phyloP scores from a whole-genome alignment of 2,888 invertebrate genomes.

The Phytoseiulus persimilis region DNA sequence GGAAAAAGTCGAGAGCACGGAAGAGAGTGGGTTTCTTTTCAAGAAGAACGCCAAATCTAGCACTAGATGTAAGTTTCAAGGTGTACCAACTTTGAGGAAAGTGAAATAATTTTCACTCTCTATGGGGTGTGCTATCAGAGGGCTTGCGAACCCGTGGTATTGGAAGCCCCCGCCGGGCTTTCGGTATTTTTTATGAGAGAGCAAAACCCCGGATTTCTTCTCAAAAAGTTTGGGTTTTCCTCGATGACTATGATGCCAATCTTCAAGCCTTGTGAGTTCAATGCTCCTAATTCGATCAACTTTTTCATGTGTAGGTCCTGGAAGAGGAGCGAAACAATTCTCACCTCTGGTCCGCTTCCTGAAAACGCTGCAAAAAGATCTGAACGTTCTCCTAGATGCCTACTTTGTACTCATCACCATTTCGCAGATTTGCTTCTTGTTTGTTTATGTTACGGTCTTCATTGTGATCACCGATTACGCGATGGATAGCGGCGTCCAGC shows the following conservation, averaged over 20 bases:
- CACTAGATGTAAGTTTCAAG: neutral
- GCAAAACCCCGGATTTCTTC: too few species aligned
- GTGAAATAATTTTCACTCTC: too few species aligned
- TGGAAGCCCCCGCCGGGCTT: too few species aligned
- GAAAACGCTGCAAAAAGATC: neutral
- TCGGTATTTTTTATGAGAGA: too few species aligned
- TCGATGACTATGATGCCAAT: too few species aligned
- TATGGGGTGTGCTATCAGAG: too few species aligned
- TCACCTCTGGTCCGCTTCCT: neutral
- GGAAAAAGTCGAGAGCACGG: neutral
- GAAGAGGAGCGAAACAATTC: neutral
- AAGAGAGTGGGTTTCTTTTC: neutral
- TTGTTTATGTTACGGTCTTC: conserved; percentile 17
- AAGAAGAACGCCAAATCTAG: neutral
- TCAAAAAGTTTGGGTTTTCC: too few species aligned
- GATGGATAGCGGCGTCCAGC: conserved; percentile 13
- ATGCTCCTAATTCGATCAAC: neutral
- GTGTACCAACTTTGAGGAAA: too few species aligned
- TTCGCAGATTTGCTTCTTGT: conserved; percentile 8
- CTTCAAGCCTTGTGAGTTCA: too few species aligned
- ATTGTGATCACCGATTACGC: conserved; percentile 30
- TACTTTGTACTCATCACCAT: conserved; percentile 17
- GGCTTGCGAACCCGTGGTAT: too few species aligned
- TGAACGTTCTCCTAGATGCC: neutral
- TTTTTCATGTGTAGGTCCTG: neutral